Evolutionary conservation across 1,140 invertebrate genomes (phyloP).

Genomic region (Pseudomyrmex concolor): DNA sequence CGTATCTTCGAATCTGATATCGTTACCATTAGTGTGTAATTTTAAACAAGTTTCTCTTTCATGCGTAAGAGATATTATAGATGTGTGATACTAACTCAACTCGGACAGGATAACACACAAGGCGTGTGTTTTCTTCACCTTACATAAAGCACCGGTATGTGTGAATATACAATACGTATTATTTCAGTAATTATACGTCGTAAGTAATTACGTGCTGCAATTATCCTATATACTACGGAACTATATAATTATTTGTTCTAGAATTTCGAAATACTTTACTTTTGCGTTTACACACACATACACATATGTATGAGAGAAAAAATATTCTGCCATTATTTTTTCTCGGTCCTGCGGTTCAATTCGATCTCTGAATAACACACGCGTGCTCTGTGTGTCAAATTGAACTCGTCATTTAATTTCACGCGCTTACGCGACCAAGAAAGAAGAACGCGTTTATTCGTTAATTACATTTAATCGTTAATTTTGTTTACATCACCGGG

Average conservation of each 20-base stretch:
- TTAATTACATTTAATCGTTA: too few relatives aligned
- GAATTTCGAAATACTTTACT: constrained; percentile 17
- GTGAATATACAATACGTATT: constrained; percentile 25
- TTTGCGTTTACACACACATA: neutral
- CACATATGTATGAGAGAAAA: constrained; percentile 13
- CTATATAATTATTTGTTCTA: constrained; percentile 25
- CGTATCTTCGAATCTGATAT: constrained; percentile 23
- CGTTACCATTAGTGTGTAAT: constrained; percentile 21
- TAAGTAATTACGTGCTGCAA: neutral
- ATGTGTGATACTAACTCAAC: constrained; percentile 35
- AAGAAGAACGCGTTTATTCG: too few relatives aligned
- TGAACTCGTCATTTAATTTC: neutral
- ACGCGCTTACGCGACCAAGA: neutral
- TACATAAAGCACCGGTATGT: constrained; percentile 34
- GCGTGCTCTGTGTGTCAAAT: neutral
- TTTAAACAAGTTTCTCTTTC: constrained; percentile 56
- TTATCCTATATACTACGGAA: constrained; percentile 14
- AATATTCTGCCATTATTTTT: constrained; percentile 5
- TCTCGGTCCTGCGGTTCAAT: neutral
- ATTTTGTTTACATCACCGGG: neutral
- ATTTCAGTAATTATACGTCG: constrained; percentile 34
- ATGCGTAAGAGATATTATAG: neutral
- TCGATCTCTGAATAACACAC: neutral
- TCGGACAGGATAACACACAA: neutral
- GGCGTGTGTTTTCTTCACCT: neutral